A percentile compares a stretch with the other conserved stretches of the same genome.
phyloP scores from a whole-genome alignment of 2,888 invertebrate species.

The Apodemia duryi region DNA sequence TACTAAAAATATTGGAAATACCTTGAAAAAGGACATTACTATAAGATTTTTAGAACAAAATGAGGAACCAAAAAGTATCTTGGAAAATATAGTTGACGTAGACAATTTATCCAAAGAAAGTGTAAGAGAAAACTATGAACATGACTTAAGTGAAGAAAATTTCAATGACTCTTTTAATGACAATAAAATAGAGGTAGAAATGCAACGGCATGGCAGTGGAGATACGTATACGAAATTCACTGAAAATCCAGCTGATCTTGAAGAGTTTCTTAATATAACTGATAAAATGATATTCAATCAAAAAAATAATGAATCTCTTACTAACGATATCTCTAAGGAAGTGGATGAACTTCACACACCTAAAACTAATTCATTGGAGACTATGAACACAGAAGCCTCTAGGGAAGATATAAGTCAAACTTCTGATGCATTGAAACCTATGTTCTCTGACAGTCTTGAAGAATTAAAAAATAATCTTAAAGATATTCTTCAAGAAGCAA shows the following conservation, averaged over 20 bases:
- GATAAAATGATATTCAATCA: conserved; percentile 54
- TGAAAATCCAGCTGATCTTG: conserved; percentile 60
- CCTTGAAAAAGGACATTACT: conserved; percentile 32
- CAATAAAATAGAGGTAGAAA: conserved; percentile 38
- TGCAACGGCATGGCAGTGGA: conserved; percentile 61
- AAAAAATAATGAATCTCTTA: conserved; percentile 37
- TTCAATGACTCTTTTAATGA: conserved; percentile 44
- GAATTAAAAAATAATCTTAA: conserved; percentile 59
- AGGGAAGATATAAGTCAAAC: conserved; percentile 23
- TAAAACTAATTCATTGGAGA: conserved; percentile 60
- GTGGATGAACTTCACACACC: conserved; percentile 59
- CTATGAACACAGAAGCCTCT: conserved; percentile 41
- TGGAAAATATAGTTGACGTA: not conserved
- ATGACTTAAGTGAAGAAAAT: conserved; percentile 47
- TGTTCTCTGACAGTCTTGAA: conserved; percentile 55
- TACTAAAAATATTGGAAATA: conserved; percentile 8
- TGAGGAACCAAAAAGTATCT: not conserved
- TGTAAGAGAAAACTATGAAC: conserved; percentile 52
- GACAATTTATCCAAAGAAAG: conserved; percentile 46
- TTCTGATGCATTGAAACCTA: conserved; percentile 34
- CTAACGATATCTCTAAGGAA: conserved; percentile 35
- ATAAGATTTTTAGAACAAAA: not conserved
- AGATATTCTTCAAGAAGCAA: conserved; percentile 46
- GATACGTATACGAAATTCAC: conserved; percentile 72
- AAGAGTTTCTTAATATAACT: conserved; percentile 65